Evolutionary conservation across 2,888 invertebrate species (phyloP).

Genomic region (Coenonympha glycerion): DNA sequence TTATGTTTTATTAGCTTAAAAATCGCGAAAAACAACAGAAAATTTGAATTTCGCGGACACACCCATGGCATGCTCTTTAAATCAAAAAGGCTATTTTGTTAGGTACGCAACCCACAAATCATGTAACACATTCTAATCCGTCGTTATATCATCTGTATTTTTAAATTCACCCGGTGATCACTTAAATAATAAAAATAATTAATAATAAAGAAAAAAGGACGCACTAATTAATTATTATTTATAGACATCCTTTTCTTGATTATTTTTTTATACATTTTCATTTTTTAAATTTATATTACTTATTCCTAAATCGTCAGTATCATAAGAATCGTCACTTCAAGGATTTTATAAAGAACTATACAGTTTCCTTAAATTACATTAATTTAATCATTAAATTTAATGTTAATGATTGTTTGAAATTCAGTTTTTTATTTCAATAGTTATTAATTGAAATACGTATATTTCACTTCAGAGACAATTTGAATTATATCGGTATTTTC

Average conservation of each 20-base stretch:
- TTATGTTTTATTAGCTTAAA: too few relatives aligned
- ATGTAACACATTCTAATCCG: too few relatives aligned
- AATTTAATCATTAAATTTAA: neutral
- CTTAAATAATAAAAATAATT: neutral
- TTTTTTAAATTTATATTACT: constrained; percentile 11
- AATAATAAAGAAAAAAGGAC: neutral
- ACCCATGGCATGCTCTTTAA: too few relatives aligned
- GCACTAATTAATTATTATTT: constrained; percentile 4
- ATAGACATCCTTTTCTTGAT: neutral
- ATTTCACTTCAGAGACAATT: neutral
- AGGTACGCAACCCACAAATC: too few relatives aligned
- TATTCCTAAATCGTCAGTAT: constrained; percentile 24
- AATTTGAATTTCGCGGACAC: too few relatives aligned
- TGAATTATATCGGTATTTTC: neutral
- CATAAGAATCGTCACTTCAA: constrained; percentile 28
- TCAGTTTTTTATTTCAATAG: too few relatives aligned
- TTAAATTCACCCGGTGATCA: neutral
- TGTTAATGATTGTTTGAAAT: too few relatives aligned
- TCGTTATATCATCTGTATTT: too few relatives aligned
- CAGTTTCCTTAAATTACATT: neutral
- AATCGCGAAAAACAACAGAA: too few relatives aligned
- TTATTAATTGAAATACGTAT: too few relatives aligned
- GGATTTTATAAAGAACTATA: constrained; percentile 1
- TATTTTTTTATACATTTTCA: constrained; percentile 15
- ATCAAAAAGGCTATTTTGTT: too few relatives aligned